Evolutionary conservation across 2,888 invertebrate genomes (phyloP), one percentile per base, ranked within the genome.

Genomic region (Melinopterus prodromus): DNA sequence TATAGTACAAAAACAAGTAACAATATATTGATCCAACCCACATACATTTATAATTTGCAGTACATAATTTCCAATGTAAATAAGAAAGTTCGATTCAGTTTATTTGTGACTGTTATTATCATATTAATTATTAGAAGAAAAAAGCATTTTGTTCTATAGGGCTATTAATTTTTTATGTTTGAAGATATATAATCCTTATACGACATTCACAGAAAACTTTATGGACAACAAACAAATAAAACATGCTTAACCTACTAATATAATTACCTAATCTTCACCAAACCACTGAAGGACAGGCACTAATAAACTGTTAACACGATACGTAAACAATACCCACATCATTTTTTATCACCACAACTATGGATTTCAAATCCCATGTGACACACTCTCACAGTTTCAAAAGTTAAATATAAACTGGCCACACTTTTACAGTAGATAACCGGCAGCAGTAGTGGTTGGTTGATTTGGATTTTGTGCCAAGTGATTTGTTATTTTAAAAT

Each of bases 371-470:
- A 74, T 35, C 37, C 74, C 74, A 16, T 74, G 16, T 74, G 36
- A 35, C n/a, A n/a, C n/a, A 74, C 74, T 35, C 35, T 26, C 74
- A 74, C 71, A 53, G 74, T 74, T 74, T 37, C 74, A 74, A 74
- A 74, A 74, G 74, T 74, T 74, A 74, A 74, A 74, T 74, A 36
- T 74, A 74, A 74, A 74, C 74, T 74, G 74, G 35, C 37, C 7
- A n/a, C 36, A 36, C 12, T 36, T 74, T 74, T 74, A 36, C 35
- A n/a, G 36, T 53, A 53, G 53, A 53, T 53, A 53, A 53, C 53
- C 7, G 53, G 53, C 53, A 53, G 53, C 53, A 53, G 53, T 53
- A 12, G 53, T 53, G 53, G 53, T 53, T 53, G 12, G 53, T 53
- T 12, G 53, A 53, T 53, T 53, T 53, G 9, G 12, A 12, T 53